Conservation (phyloP, 1,140 invertebrate genomes). For the Listronotus bonariensis region DNA sequence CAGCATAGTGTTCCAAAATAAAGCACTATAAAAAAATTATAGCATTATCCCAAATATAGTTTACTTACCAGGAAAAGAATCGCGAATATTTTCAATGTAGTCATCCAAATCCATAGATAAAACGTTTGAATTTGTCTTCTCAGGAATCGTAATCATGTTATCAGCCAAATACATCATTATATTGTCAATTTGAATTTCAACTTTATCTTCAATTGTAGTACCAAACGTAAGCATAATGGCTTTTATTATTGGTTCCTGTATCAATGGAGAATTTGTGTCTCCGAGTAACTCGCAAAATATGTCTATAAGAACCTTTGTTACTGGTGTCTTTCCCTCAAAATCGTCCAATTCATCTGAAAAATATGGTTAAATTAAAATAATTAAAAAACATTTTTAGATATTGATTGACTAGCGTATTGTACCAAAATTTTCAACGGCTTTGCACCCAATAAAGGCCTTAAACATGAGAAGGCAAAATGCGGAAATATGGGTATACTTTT, state of each 20-base stretch:
- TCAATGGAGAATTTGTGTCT: slow-evolving; percentile 46
- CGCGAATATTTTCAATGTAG: slow-evolving; percentile 38
- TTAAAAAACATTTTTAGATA: no score
- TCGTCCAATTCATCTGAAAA: slow-evolving; percentile 54
- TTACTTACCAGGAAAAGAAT: slow-evolving; percentile 41
- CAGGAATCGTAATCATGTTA: slow-evolving; percentile 43
- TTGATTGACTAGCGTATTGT: no score
- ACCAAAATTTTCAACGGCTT: no score
- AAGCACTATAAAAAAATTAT: no score
- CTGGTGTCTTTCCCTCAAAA: slow-evolving; percentile 49
- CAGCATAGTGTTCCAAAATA: no score
- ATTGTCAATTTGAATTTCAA: slow-evolving; percentile 34
- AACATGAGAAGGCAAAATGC: no score
- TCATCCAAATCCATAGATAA: slow-evolving; percentile 44
- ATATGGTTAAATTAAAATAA: background rate
- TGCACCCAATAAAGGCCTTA: no score
- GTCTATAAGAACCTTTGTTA: slow-evolving; percentile 48
- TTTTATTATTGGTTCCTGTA: slow-evolving; percentile 51
- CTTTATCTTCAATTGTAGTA: slow-evolving; percentile 41
- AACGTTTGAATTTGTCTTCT: slow-evolving; percentile 32
- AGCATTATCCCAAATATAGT: no score
- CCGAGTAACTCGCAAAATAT: slow-evolving; percentile 50
- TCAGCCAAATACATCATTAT: slow-evolving; percentile 38
- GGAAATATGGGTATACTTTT: no score
- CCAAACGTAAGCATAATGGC: slow-evolving; percentile 48